Evolutionary conservation across 2,797 vertebrate species (phyloP).

Genomic region (Sebastes trivittatus): DNA sequence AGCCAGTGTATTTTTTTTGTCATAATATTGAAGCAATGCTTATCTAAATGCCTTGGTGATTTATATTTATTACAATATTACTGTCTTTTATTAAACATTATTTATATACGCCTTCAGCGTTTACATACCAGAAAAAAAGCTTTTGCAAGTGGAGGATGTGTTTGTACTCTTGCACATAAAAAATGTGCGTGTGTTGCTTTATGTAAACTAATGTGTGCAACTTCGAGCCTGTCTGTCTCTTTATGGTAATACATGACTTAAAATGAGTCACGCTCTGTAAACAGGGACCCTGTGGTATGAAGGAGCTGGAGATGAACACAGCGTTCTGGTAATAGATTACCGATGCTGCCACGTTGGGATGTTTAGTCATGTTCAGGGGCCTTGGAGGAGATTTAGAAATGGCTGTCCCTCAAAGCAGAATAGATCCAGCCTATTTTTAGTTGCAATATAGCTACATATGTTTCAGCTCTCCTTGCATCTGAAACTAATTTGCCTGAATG

Average conservation of each 20-base stretch:
- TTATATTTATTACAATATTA: not conserved
- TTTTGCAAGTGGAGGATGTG: not conserved
- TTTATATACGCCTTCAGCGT: not conserved
- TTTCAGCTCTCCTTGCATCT: not conserved
- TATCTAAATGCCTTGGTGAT: not conserved
- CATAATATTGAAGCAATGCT: not conserved
- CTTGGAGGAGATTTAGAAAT: not conserved
- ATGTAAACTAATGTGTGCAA: slow-evolving; percentile 8
- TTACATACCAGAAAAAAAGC: not conserved
- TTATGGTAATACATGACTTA: slow-evolving; percentile 2
- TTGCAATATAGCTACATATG: not conserved
- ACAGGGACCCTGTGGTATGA: not conserved
- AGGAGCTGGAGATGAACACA: not conserved
- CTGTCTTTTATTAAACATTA: not conserved
- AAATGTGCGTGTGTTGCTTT: not conserved
- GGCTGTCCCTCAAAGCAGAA: not conserved
- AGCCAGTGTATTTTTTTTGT: not conserved
- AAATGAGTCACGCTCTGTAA: not conserved
- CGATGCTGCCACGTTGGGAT: not conserved
- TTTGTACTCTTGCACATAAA: not conserved
- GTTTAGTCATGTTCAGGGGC: not conserved
- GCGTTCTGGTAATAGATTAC: not conserved
- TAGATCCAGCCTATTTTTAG: not conserved
- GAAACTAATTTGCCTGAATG: not conserved
- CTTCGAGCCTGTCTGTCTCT: not conserved